Evolutionary conservation across 2,888 invertebrate genomes (phyloP), one percentile per base, ranked within the genome.

Genomic region (Drosophila koepferae): DNA sequence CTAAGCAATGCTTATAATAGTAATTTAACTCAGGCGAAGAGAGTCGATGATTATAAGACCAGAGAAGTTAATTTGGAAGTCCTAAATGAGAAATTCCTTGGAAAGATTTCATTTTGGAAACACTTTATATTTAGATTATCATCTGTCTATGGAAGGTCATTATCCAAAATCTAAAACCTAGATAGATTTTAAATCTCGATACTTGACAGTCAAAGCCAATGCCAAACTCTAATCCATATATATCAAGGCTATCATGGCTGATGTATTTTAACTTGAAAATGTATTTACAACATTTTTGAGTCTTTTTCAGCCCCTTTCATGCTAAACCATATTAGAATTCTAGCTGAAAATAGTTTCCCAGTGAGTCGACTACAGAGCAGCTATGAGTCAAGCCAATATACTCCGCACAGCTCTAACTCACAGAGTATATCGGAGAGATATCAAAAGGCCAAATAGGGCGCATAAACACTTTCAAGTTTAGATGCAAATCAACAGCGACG

Each of bases 381-480:
- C 6, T 20, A 44, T 6, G 1, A 23, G 23, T 14, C 51, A 20
- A 55, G 18, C 55, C 16, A 44, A 58, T 58, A 58, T 58, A 20
- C 58, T 36, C 44, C 2, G 7, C 7, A 7, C 2, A 0, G 2
- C 6, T 43, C 51, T 16, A 6, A 8, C 9, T 34, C 23, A 10
- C 20, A 58, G 18, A 0, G 56, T 58, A 58, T 58, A 58, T 58
- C 16, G 20, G 65, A 55, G 18, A 72, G 44, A 76, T 79, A 80
- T 79, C 69, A 60, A 73, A 72, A 75, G 80, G 77, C 70, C 80
- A 79, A 79, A 70, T 73, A 79, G 79, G 80, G 80, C 79, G 76
- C 72, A 67, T 49, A 80, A 77, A 80, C 77, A 80, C 71, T 80
- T 80, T 80, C 80, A 80, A 80, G 80, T 77, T 80, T 77, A 77